Evolutionary conservation across 2,888 invertebrate genomes (phyloP).

Genomic region (Lypha dubia): DNA sequence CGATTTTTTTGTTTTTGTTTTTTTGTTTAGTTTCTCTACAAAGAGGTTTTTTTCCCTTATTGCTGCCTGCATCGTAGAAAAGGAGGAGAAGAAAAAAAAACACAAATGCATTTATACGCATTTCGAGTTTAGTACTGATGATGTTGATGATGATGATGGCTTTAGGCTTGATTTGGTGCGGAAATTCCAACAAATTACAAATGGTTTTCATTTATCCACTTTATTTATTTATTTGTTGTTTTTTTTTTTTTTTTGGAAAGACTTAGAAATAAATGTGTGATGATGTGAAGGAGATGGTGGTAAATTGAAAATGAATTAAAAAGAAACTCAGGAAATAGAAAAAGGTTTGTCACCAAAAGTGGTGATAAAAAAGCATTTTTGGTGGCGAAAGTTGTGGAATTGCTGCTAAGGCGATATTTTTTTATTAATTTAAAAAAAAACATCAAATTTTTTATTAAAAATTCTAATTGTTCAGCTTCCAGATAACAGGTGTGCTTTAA

Average conservation of each 20-base stretch:
- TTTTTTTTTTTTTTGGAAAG: neutral
- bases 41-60: constrained; percentile 25
- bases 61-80: neutral
- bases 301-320: constrained; percentile 20
- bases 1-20: constrained; percentile 58
- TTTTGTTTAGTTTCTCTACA: constrained; percentile 44
- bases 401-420: too few relatives aligned
- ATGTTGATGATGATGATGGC: constrained; percentile 65
- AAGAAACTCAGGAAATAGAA: neutral
- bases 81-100: neutral
- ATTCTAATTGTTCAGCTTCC: too few relatives aligned
- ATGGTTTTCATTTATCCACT: constrained; percentile 45
- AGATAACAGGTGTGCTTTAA: too few relatives aligned
- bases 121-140: constrained; percentile 63
- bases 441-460: too few relatives aligned
- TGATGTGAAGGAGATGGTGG: constrained; percentile 13
- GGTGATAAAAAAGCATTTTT: too few relatives aligned
- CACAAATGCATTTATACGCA: constrained; percentile 61
- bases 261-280: constrained; percentile 23
- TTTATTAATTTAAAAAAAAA: too few relatives aligned
- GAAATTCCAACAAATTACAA: constrained; percentile 68
- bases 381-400: too few relatives aligned
- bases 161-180: constrained; percentile 67
- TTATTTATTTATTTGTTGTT: neutral
- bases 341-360: neutral